phyloP scores from a whole-genome alignment of 2,888 invertebrate genomes.

The Aphodius sticticus region DNA sequence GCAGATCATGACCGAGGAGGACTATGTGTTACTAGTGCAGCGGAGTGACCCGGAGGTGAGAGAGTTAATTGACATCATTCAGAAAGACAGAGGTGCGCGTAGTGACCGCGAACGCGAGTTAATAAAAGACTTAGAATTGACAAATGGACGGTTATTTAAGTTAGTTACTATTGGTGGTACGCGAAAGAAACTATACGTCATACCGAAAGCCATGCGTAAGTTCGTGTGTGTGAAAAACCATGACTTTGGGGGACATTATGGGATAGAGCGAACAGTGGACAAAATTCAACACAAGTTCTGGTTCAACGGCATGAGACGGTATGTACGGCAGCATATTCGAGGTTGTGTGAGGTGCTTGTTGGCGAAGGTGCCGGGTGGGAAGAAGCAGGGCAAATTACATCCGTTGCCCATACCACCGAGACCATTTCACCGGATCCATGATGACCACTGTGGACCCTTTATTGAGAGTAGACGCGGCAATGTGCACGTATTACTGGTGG shows the following conservation, averaged over 20 bases:
- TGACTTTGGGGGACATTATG: slow-evolving; percentile 39
- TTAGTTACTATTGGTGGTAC: slow-evolving; percentile 30
- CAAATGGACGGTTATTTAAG: slow-evolving; percentile 28
- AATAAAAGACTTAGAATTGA: slow-evolving; percentile 36
- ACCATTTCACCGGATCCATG: slow-evolving; percentile 39
- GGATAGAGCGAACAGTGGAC: slow-evolving; percentile 37
- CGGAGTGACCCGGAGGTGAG: slow-evolving; percentile 13
- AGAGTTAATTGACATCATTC: slow-evolving; percentile 32
- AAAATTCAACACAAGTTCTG: slow-evolving; percentile 26
- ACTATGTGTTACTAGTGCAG: slow-evolving; percentile 21
- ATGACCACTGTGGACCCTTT: slow-evolving; percentile 43
- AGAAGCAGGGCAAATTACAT: slow-evolving; percentile 35
- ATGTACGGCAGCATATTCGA: slow-evolving; percentile 40
- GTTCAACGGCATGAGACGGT: slow-evolving; percentile 37
- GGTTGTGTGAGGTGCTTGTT: slow-evolving; percentile 45
- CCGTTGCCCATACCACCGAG: slow-evolving; percentile 37
- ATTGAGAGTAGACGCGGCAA: slow-evolving; percentile 34
- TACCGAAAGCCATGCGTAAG: slow-evolving; percentile 41
- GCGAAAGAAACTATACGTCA: slow-evolving; percentile 37
- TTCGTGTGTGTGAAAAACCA: slow-evolving; percentile 35
- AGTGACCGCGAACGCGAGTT: slow-evolving; percentile 31
- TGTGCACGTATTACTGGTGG: slow-evolving; percentile 37
- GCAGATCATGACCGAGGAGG: slow-evolving; percentile 31
- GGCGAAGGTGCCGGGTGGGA: slow-evolving; percentile 40
- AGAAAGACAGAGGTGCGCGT: slow-evolving; percentile 28